Conservation (phyloP, 2,797 vertebrate genomes). For the Selene dorsalis region DNA sequence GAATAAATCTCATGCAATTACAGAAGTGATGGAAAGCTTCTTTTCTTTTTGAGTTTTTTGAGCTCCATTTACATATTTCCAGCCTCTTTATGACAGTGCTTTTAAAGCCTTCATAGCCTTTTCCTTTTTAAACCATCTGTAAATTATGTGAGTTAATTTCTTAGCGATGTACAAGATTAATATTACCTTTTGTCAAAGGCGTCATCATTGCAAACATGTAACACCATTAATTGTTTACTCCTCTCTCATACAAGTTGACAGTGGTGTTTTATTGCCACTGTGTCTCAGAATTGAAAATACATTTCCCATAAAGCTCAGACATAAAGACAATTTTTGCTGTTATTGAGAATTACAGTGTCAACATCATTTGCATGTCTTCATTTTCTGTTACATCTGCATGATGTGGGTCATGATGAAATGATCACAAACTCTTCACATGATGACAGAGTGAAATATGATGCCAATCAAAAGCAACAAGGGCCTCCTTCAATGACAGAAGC, state of each 20-base stretch:
- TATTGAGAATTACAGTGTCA: neutral
- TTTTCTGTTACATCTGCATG: neutral
- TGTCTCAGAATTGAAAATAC: constrained; percentile 1
- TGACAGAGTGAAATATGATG: neutral
- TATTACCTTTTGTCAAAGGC: neutral
- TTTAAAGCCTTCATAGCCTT: neutral
- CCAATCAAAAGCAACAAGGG: neutral
- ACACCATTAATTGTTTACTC: constrained; percentile 1
- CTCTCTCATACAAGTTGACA: neutral
- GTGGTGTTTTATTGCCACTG: constrained; percentile 2
- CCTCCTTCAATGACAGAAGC: constrained; percentile 3
- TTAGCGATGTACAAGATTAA: neutral
- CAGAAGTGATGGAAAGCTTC: neutral
- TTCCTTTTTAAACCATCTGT: neutral
- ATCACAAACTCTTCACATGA: neutral
- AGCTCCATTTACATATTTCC: neutral
- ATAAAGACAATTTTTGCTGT: constrained; percentile 16
- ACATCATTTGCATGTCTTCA: neutral
- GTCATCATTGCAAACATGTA: neutral
- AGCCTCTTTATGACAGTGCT: neutral
- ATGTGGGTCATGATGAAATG: neutral
- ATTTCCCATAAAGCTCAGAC: constrained; percentile 14
- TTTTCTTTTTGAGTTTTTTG: neutral
- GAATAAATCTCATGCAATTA: constrained; percentile 40
- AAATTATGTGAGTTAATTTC: neutral